phyloP scores from a whole-genome alignment of 2,797 vertebrate genomes.

The Acestrorhynchus altus region DNA sequence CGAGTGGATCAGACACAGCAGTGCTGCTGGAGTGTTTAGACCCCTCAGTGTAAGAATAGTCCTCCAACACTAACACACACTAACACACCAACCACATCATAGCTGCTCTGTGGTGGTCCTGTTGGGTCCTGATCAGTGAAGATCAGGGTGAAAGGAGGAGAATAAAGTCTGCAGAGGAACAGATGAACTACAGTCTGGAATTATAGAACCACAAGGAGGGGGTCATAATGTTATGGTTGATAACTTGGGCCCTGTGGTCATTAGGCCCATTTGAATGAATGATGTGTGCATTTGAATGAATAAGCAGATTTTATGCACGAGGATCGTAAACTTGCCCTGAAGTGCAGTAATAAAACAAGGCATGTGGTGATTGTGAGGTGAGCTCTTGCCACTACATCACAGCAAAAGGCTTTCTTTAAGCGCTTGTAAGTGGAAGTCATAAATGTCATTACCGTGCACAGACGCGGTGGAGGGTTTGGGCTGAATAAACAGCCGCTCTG shows the following conservation, averaged over 20 bases:
- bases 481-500: constrained; percentile 24
- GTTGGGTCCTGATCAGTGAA: too few relatives aligned
- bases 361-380: constrained; percentile 3
- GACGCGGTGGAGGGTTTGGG: neutral
- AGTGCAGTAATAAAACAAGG: constrained; percentile 18
- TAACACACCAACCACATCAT: too few relatives aligned
- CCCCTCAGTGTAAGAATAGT: too few relatives aligned
- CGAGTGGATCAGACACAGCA: too few relatives aligned
- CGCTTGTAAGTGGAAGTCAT: constrained; percentile 18
- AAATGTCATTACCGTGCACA: constrained; percentile 13
- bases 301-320: constrained; percentile 25
- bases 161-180: too few relatives aligned
- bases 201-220: too few relatives aligned
- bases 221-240: too few relatives aligned
- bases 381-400: neutral
- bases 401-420: neutral
- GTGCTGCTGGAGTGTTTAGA: too few relatives aligned
- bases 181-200: too few relatives aligned
- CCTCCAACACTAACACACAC: too few relatives aligned
- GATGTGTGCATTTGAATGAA: constrained; percentile 26
- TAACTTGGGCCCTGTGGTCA: neutral
- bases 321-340: constrained; percentile 7
- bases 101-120: too few relatives aligned
- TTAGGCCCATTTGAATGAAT: constrained; percentile 26
- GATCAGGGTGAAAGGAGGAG: too few relatives aligned